A percentile compares a stretch with the other conserved stretches of the same genome.
Conservation (phyloP, 2,888 invertebrate genomes). For the Pecten maximus region DNA sequence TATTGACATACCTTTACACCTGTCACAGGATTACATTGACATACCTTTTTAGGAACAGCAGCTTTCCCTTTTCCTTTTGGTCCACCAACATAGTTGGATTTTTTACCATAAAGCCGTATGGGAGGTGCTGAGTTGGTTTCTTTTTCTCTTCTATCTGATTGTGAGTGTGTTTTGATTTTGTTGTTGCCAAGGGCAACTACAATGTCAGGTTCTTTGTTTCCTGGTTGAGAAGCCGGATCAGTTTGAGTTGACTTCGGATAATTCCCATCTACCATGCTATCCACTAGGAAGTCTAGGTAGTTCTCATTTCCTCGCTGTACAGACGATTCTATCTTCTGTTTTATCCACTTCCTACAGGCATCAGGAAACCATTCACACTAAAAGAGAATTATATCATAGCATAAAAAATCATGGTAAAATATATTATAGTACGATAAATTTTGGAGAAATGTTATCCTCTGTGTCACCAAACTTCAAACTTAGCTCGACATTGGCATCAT, state of each 20-base stretch:
- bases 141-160: not conserved
- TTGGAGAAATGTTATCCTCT: too few relatives aligned
- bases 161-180: not conserved
- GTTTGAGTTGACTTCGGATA: not conserved
- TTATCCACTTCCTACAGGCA: not conserved
- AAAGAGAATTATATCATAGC: too few relatives aligned
- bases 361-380: not conserved
- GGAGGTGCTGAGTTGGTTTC: not conserved
- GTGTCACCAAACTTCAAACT: too few relatives aligned
- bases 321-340: not conserved
- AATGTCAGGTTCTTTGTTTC: not conserved
- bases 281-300: not conserved
- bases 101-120: not conserved
- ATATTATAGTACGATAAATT: too few relatives aligned
- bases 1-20: too few relatives aligned
- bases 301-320: not conserved
- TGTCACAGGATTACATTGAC: too few relatives aligned
- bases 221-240: not conserved
- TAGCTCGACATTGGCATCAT: too few relatives aligned
- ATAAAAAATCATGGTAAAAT: too few relatives aligned
- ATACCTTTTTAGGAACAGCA: not conserved
- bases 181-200: not conserved
- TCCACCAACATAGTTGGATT: not conserved
- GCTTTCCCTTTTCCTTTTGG: constrained; percentile 1
- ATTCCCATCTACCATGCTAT: not conserved